Conservation (phyloP, 2,888 invertebrate species). For the Pantelozetes paolii region DNA sequence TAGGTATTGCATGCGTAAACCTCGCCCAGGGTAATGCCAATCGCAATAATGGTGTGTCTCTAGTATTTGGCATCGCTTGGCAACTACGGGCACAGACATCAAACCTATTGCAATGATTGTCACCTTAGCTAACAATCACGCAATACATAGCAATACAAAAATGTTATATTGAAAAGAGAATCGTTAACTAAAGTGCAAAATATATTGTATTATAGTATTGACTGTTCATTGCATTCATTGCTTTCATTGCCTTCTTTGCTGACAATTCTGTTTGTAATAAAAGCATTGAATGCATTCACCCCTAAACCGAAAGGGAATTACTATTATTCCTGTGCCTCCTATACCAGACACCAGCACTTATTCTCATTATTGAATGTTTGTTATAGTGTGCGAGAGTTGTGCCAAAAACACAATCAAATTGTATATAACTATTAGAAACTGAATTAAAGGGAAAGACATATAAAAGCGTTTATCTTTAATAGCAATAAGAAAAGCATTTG, state of each 20-base stretch:
- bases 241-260: conserved; percentile 14
- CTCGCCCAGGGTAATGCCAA: conserved; percentile 29
- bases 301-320: conserved; percentile 10
- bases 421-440: neutral
- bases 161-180: conserved; percentile 23
- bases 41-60: conserved; percentile 18
- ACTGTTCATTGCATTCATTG: neutral
- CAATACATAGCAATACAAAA: conserved; percentile 15
- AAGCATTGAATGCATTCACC: conserved; percentile 20
- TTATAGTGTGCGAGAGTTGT: neutral
- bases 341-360: conserved; percentile 2
- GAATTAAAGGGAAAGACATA: neutral
- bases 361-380: conserved; percentile 32
- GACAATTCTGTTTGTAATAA: conserved; percentile 20
- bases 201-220: neutral
- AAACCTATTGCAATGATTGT: conserved; percentile 24
- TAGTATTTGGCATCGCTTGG: conserved; percentile 29
- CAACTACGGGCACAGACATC: conserved; percentile 25
- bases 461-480: no score
- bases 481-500: neutral
- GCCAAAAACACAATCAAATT: conserved; percentile 7
- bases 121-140: no score
- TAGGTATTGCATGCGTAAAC: conserved; percentile 35
- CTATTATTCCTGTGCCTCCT: conserved; percentile 1
- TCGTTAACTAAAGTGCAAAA: conserved; percentile 36